Evolutionary conservation across 1,140 invertebrate species (phyloP).

Genomic region (Mya arenaria): DNA sequence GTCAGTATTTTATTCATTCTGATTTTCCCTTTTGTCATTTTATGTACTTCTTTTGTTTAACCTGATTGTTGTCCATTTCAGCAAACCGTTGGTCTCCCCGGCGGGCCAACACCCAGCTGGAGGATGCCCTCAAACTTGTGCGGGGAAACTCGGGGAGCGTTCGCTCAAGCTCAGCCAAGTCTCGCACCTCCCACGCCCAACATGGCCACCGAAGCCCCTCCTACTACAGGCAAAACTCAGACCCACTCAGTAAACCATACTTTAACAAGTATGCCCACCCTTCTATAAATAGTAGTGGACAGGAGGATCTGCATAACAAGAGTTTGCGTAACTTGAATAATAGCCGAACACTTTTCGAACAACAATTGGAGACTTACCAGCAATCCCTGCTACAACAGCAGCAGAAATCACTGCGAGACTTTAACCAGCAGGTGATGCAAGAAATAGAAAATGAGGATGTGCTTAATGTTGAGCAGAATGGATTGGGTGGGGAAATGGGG

Average conservation of each 20-base stretch:
- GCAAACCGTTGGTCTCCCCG: conserved; percentile 37
- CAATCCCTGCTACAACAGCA: conserved; percentile 69
- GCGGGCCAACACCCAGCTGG: conserved; percentile 43
- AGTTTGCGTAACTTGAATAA: conserved; percentile 70
- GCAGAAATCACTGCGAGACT: conserved; percentile 69
- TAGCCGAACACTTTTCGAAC: conserved; percentile 74
- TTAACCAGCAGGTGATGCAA: conserved; percentile 67
- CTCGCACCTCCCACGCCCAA: conserved; percentile 11
- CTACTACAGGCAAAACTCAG: conserved; percentile 42
- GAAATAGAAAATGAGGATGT: conserved; percentile 67
- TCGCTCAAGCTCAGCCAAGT: background rate
- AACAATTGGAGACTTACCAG: conserved; percentile 72
- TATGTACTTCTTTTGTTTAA: too few species aligned
- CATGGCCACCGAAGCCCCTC: background rate
- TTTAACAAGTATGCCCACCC: conserved; percentile 59
- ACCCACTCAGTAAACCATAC: conserved; percentile 59
- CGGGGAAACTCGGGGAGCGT: conserved; percentile 45
- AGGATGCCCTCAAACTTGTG: conserved; percentile 63
- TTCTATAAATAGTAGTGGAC: conserved; percentile 23
- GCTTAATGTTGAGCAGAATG: conserved; percentile 20
- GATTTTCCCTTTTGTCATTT: too few species aligned
- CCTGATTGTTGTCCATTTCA: conserved; percentile 5
- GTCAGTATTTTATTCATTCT: too few species aligned
- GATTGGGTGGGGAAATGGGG: conserved; percentile 2
- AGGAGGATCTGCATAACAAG: conserved; percentile 65